These are phyloP conservation scores for Eucriotettix oculatus DNA, from an alignment of 2,888 invertebrate genomes.

Conservation along the genomic window DNA sequence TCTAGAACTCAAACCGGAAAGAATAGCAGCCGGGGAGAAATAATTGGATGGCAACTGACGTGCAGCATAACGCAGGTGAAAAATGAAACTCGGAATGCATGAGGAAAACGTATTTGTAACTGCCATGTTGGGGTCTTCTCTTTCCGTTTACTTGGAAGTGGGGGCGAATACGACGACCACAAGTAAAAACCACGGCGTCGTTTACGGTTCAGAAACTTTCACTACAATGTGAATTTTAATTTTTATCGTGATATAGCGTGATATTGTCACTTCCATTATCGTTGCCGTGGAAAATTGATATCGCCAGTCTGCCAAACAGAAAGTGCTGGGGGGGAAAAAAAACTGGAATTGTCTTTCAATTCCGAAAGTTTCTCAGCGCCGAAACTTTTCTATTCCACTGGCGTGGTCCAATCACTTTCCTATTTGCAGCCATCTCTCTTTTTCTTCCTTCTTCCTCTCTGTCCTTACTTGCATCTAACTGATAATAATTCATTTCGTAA, in stretches of 20 bases:
- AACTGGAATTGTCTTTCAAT: neutral
- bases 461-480: neutral
- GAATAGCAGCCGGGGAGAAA: slow-evolving; percentile 9
- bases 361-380: neutral
- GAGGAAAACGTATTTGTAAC: slow-evolving; percentile 15
- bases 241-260: too few species aligned
- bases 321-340: neutral
- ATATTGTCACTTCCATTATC: too few species aligned
- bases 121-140: slow-evolving; percentile 11
- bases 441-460: too few species aligned
- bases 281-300: neutral
- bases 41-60: slow-evolving; percentile 15
- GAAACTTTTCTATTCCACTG: slow-evolving; percentile 5
- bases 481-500: slow-evolving; percentile 12
- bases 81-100: slow-evolving; percentile 14
- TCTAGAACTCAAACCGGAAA: neutral
- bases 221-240: too few species aligned
- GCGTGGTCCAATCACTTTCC: slow-evolving; percentile 11
- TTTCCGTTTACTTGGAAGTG: neutral
- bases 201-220: too few species aligned
- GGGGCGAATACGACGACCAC: too few species aligned
- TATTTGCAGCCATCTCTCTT: slow-evolving; percentile 7
- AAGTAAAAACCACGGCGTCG: too few species aligned
- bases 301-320: neutral
- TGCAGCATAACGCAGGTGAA: slow-evolving; percentile 13